Evolutionary conservation across 2,113 vertebrate species (phyloP).

Genomic region (Hassar affinis): DNA sequence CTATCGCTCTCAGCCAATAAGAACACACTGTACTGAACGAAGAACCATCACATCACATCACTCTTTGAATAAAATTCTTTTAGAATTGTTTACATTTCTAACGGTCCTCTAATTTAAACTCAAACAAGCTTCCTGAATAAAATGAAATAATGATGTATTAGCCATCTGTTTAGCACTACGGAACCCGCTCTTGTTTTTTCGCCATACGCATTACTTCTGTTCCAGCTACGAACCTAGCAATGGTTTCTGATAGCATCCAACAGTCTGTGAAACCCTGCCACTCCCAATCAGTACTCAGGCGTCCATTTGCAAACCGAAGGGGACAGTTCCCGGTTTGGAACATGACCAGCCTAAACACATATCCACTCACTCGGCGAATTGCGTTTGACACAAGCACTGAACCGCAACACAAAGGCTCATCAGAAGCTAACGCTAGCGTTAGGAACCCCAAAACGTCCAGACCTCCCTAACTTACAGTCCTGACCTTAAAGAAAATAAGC

Average conservation of each 20-base stretch:
- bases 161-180: not conserved
- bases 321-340: slow-evolving; percentile 48
- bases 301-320: slow-evolving; percentile 39
- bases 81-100: not conserved
- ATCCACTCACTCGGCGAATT: slow-evolving; percentile 41
- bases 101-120: not conserved
- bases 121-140: not conserved
- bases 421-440: slow-evolving; percentile 47
- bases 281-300: slow-evolving; percentile 45
- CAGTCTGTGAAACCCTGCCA: slow-evolving; percentile 46
- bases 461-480: slow-evolving; percentile 16
- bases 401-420: slow-evolving; percentile 42
- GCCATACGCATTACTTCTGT: not conserved
- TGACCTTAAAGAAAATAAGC: slow-evolving; percentile 26
- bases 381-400: slow-evolving; percentile 52
- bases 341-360: slow-evolving; percentile 42
- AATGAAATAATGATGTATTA: not conserved
- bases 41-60: not conserved
- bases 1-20: not conserved
- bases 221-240: slow-evolving; percentile 33
- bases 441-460: slow-evolving; percentile 30
- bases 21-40: not conserved
- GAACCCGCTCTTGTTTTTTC: not conserved
- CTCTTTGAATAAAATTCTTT: not conserved
- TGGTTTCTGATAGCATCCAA: slow-evolving; percentile 44